Evolutionary conservation across 2,888 invertebrate genomes (phyloP).

Genomic region (Synanthedon formicaeformis): DNA sequence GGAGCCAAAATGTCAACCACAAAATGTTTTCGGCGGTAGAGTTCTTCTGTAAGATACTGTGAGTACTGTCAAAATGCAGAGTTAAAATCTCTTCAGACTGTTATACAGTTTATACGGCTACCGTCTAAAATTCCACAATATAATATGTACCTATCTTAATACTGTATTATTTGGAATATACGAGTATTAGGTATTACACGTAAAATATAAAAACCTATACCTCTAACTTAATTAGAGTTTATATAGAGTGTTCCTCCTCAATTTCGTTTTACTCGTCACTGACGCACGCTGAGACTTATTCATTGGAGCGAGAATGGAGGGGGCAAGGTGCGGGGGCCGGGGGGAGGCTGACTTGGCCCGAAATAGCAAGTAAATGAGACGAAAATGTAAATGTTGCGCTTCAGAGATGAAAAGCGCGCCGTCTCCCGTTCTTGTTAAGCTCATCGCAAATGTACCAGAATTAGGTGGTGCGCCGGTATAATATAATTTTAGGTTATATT

Average conservation of each 20-base stretch:
- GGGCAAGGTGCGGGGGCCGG: conserved; percentile 18
- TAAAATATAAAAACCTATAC: conserved; percentile 11
- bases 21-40: too few species aligned
- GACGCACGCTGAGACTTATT: conserved; percentile 65
- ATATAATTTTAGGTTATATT: conserved; percentile 43
- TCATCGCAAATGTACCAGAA: conserved; percentile 69
- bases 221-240: conserved; percentile 70
- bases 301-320: conserved; percentile 49
- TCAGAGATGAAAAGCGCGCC: conserved; percentile 68
- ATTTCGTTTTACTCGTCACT: conserved; percentile 61
- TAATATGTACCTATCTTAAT: too few species aligned
- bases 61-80: too few species aligned
- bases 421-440: conserved; percentile 63
- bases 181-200: too few species aligned
- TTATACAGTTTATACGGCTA: too few species aligned
- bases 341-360: conserved; percentile 42
- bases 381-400: conserved; percentile 72
- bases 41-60: too few species aligned
- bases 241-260: conserved; percentile 67
- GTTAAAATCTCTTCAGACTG: too few species aligned
- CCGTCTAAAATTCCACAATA: too few species aligned
- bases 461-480: conserved; percentile 55
- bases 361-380: conserved; percentile 72
- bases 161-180: too few species aligned
- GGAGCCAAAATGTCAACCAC: too few species aligned